Base-by-base conservation (phyloP, 2,888 invertebrate species). In the Phengaris alcon region DNA sequence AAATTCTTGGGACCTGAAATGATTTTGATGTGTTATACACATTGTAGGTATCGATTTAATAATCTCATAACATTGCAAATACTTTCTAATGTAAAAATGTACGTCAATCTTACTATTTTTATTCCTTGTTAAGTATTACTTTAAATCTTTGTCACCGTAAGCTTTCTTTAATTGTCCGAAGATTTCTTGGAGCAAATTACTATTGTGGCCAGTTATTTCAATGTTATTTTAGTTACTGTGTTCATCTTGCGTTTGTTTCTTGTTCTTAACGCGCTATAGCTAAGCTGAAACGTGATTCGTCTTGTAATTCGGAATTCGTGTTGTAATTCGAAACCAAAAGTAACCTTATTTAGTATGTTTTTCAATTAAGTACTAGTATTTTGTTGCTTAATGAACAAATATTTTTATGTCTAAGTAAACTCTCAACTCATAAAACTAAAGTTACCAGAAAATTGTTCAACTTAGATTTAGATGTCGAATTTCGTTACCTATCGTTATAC, bases 1-100 rank as follows among this genome's bases (percentile, higher is more conserved):
- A 92, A 93, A 92, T 90, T 90, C 87, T 90, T 89, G 93, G 93
- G 93, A 93, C 93, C 93, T 93, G 93, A 93, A 89, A 90, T 90
- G 85, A 90, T 89, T 89, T 90, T 88, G 88, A 90, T 87, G 88
- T 89, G 84, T 90, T 88, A 86, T 87, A 87, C 85, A 87, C 90
- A 89, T 90, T 84, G 86, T 91, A 93, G 91, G 89, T 90, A 93
- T 90, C 91, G 88, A 90, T 91, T 88, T 86, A 89, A 88, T 90
- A 93, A 93, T 93, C 93, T 93, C 93, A 91, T 86, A 83, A 88
- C 86, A 89, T 81, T 90, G 88, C 86, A 89, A 88, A 79, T 82
- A 78, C 78, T 87, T 85, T 87, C 82, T 81, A 82, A 82, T 85
- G 74, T 77, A 76, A 80, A 75, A 76, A 84, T 85, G 51, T 77